Evolutionary conservation across 2,797 vertebrate genomes (phyloP).

Genomic region (Coccyzus lansbergi): DNA sequence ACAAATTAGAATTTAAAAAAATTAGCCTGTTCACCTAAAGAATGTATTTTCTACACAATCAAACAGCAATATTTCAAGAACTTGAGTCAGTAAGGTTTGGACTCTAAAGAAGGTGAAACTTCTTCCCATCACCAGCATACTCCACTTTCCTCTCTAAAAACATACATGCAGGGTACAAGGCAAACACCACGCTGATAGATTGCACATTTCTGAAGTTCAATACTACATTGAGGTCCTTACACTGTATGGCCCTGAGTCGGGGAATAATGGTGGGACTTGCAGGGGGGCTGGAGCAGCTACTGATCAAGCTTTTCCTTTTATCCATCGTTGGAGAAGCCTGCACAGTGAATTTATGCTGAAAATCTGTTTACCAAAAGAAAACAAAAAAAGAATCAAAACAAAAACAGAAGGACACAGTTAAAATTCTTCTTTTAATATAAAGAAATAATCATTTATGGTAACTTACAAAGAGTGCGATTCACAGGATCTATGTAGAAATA

Average conservation of each 20-base stretch:
- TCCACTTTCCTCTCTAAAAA: neutral
- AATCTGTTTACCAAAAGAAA: constrained; percentile 82
- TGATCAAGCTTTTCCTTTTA: constrained; percentile 90
- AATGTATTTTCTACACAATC: neutral
- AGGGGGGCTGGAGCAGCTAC: constrained; percentile 90
- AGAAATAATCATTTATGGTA: neutral
- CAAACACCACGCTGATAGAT: neutral
- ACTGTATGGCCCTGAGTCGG: constrained; percentile 95
- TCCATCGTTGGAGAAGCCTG: constrained; percentile 96
- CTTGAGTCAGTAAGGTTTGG: neutral
- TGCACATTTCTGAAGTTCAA: constrained; percentile 40
- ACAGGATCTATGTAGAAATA: neutral
- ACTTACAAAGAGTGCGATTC: neutral
- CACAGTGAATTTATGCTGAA: constrained; percentile 99
- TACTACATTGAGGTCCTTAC: constrained; percentile 79
- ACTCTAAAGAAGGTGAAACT: neutral
- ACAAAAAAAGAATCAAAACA: neutral
- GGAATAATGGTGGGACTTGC: constrained; percentile 92
- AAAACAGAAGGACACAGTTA: neutral
- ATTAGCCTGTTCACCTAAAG: neutral
- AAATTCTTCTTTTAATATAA: neutral
- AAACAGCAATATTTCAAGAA: neutral
- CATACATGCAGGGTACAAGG: neutral
- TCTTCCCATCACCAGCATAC: neutral
- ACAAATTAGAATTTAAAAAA: neutral